Conservation (phyloP, 2,888 invertebrate species). For the Plusia festucae region DNA sequence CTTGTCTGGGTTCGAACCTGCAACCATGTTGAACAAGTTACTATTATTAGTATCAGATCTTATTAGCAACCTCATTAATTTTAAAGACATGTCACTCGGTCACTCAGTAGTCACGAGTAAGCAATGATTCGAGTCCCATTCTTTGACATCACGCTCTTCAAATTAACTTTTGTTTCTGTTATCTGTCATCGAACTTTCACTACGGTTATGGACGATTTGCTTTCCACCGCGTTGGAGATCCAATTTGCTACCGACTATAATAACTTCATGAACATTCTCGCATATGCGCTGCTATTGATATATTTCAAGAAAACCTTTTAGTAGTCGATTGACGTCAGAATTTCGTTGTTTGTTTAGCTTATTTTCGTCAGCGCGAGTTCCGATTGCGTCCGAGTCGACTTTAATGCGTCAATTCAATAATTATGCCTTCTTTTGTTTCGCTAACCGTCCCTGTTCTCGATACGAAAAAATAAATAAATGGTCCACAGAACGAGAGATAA, state of each 20-base stretch:
- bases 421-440: conserved; percentile 72
- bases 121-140: conserved; percentile 48
- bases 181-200: conserved; percentile 68
- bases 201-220: conserved; percentile 49
- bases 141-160: conserved; percentile 55
- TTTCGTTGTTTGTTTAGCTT: conserved; percentile 9
- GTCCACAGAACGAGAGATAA: conserved; percentile 72
- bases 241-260: conserved; percentile 6
- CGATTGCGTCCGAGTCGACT: conserved; percentile 20
- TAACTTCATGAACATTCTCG: not conserved
- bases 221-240: conserved; percentile 14
- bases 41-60: not conserved
- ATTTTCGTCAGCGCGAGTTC: conserved; percentile 2
- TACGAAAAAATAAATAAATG: conserved; percentile 53
- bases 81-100: conserved; percentile 6
- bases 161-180: conserved; percentile 66
- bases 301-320: not conserved
- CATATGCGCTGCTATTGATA: not conserved
- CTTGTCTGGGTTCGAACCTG: too few relatives aligned
- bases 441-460: conserved; percentile 62
- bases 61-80: conserved; percentile 27
- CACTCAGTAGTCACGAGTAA: conserved; percentile 22
- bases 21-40: not conserved
- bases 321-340: not conserved
- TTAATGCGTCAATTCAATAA: conserved; percentile 73